These are phyloP conservation scores for Trichopria drosophilae DNA, from an alignment of 2,888 invertebrate genomes.

Conservation along the genomic window DNA sequence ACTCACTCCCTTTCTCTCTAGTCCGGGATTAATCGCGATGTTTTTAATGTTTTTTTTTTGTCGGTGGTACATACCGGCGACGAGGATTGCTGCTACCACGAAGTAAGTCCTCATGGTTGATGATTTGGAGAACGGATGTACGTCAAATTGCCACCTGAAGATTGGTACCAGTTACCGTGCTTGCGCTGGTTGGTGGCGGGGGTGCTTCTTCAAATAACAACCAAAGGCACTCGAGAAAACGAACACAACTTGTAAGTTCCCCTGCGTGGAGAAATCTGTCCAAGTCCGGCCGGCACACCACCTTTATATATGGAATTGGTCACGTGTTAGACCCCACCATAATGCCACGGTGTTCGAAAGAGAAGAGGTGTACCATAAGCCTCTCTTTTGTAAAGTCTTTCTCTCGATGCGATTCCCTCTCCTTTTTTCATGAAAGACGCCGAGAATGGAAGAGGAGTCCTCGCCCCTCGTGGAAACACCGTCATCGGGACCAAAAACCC, in stretches of 20 bases:
- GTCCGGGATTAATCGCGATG: slow-evolving; percentile 12
- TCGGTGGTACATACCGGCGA: slow-evolving; percentile 54
- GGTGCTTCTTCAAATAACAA: background rate
- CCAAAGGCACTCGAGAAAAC: slow-evolving; percentile 31
- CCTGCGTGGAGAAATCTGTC: slow-evolving; percentile 53
- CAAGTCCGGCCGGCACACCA: slow-evolving; percentile 53
- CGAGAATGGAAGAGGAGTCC: too few species aligned
- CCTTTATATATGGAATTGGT: slow-evolving; percentile 59
- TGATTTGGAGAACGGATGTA: slow-evolving; percentile 10
- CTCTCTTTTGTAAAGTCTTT: too few species aligned
- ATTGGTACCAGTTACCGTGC: too few species aligned
- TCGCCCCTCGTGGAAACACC: too few species aligned
- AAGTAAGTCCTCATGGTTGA: slow-evolving; percentile 55
- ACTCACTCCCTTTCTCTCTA: slow-evolving; percentile 7
- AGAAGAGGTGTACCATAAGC: too few species aligned
- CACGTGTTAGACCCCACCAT: slow-evolving; percentile 54
- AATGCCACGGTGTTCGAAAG: too few species aligned
- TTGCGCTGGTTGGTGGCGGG: too few species aligned
- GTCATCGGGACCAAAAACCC: too few species aligned
- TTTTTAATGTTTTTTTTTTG: slow-evolving; percentile 11
- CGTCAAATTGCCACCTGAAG: slow-evolving; percentile 4
- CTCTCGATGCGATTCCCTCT: too few species aligned
- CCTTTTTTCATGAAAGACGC: too few species aligned
- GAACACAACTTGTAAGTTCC: slow-evolving; percentile 44
- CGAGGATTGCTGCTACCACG: slow-evolving; percentile 55